phyloP scores from a whole-genome alignment of 2,888 invertebrate species.

The Parnassius apollo region DNA sequence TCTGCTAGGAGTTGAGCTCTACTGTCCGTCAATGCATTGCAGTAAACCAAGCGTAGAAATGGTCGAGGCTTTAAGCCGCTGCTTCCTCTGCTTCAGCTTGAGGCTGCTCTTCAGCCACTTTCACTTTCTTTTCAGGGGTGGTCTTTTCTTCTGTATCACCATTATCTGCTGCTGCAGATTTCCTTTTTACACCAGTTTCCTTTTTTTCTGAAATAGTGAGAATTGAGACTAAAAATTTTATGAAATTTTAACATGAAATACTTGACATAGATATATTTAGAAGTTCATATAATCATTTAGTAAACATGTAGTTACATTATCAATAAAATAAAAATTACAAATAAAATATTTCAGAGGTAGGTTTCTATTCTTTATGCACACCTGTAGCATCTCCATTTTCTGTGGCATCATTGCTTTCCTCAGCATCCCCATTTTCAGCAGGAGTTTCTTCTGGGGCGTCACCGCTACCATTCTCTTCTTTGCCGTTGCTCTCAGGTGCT shows the following conservation, averaged over 20 bases:
- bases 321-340: no score
- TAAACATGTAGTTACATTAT: no score
- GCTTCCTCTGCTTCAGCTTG: conserved; percentile 82
- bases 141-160: conserved; percentile 82
- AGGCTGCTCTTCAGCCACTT: conserved; percentile 82
- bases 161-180: conserved; percentile 82
- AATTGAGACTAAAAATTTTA: neutral
- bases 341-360: no score
- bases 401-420: conserved; percentile 74
- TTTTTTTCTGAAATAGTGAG: conserved; percentile 63
- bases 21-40: conserved; percentile 74
- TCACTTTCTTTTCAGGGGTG: conserved; percentile 87
- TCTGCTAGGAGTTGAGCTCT: conserved; percentile 66
- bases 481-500: conserved; percentile 71
- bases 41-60: conserved; percentile 68
- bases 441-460: conserved; percentile 62
- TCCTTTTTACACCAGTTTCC: conserved; percentile 84
- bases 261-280: no score
- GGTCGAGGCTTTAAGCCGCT: conserved; percentile 71
- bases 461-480: conserved; percentile 68
- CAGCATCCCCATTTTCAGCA: conserved; percentile 54
- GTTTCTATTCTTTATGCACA: conserved; percentile 29
- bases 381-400: conserved; percentile 74
- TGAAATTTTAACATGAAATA: neutral
- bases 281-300: no score